Base-by-base conservation (phyloP, 2,888 invertebrate genomes). In the Neoscelio sp. region DNA sequence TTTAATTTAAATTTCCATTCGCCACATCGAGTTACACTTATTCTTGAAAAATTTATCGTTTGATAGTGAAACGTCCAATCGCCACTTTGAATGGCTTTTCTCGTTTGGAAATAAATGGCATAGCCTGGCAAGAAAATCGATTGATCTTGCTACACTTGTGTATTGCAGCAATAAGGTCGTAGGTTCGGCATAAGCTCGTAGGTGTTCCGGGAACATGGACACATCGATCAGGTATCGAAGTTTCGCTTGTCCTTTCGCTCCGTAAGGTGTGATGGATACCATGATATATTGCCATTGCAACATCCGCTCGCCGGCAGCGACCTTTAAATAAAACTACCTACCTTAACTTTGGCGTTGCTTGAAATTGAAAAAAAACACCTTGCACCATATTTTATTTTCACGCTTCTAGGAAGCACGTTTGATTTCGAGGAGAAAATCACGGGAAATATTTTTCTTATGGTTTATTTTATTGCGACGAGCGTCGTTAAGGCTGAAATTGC, bases 251-350 rank as follows among this genome's bases (percentile, higher is more conserved):
- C 82, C 77, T 74, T 78, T 76, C 60, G 77, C 79, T 80, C 75
- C 81, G 82, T 82, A 83, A 82, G 83, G 84, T 89, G n/a, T 89
- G 89, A 90, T 89, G 88, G 90, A 90, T 89, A 88, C 54, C 67
- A 76, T 81, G 81, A 81, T 81, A 79, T 79, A 81, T 81, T 77
- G 60, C 76, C 73, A 42, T 60, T 65, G 64, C 73, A 68, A 64
- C 75, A 68, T 78, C 67, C 73, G 76, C 78, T 75, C 60, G 62
- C 62, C 58, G 50, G 68, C 62, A 68, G 68, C 64, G 54, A 76
- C 68, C 76, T 76, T 78, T 65, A 77, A 67, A 70, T 54, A 62
- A 65, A 74, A 71, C 65, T 67, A 62, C 74, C 68, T 26, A 73
- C 64, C 75, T 79, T 74, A 70, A 64, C 71, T 71, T 58, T 60